These are phyloP conservation scores for Protophormia terraenovae DNA, from an alignment of 2,888 invertebrate species.

Conservation along the genomic window DNA sequence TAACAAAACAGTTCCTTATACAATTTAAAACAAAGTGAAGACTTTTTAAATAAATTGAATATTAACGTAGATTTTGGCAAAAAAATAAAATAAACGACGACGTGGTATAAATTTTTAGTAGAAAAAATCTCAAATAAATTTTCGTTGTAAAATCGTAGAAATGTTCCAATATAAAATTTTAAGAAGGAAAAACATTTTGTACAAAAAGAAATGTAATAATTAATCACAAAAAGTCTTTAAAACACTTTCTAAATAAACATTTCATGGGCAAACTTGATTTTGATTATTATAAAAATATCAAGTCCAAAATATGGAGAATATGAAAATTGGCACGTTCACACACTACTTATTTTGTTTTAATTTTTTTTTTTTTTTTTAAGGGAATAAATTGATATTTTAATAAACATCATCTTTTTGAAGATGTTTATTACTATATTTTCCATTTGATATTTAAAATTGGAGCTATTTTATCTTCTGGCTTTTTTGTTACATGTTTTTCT, in stretches of 20 bases:
- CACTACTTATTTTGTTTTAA: no score
- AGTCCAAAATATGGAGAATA: background rate
- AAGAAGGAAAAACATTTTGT: background rate
- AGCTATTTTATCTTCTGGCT: no score
- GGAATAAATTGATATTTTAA: conserved; percentile 41
- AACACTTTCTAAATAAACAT: background rate
- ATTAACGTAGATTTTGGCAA: background rate
- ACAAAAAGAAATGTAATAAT: conserved; percentile 1
- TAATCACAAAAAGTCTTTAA: conserved; percentile 14
- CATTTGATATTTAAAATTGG: background rate
- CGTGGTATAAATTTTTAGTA: background rate
- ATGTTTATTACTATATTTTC: background rate
- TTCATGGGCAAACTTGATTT: background rate
- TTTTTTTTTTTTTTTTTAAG: conserved; percentile 18
- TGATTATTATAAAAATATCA: background rate
- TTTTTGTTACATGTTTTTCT: background rate
- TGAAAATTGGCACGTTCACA: conserved; percentile 3
- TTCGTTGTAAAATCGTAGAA: background rate
- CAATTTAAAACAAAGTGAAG: no score
- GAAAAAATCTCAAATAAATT: background rate
- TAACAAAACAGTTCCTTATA: no score
- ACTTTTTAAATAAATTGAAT: background rate
- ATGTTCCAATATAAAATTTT: background rate
- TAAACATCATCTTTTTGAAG: background rate
- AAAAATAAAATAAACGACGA: no score